Evolutionary conservation across 2,888 invertebrate species (phyloP).

Genomic region (Drosophila anceps): DNA sequence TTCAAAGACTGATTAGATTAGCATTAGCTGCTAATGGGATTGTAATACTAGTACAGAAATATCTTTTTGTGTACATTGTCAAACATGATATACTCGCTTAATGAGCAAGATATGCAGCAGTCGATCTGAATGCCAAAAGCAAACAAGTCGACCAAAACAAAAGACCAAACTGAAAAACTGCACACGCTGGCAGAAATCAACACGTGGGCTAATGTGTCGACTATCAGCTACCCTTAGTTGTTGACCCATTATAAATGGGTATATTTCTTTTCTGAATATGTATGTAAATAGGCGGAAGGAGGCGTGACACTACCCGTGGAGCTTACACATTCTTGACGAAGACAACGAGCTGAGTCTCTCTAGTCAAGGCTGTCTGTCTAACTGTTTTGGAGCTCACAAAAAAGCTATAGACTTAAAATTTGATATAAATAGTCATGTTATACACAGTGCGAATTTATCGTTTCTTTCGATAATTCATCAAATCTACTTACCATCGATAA

Average conservation of each 20-base stretch:
- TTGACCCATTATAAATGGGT: too few species aligned
- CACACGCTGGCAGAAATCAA: slow-evolving; percentile 1
- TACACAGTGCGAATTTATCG: not conserved
- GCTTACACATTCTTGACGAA: too few species aligned
- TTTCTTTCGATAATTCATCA: not conserved
- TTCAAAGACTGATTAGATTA: not conserved
- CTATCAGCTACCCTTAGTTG: not conserved
- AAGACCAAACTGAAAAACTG: slow-evolving; percentile 9
- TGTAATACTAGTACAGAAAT: not conserved
- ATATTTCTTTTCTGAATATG: too few species aligned
- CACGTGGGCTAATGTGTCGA: not conserved
- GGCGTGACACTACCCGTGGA: too few species aligned
- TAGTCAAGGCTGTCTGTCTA: too few species aligned
- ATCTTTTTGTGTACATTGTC: not conserved
- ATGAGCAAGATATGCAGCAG: not conserved
- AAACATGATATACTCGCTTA: not conserved
- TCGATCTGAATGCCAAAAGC: not conserved
- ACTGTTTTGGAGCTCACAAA: too few species aligned
- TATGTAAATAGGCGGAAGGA: too few species aligned
- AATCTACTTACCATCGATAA: not conserved
- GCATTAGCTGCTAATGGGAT: not conserved
- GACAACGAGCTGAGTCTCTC: too few species aligned
- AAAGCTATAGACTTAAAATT: not conserved
- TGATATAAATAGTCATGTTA: not conserved
- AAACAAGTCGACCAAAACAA: slow-evolving; percentile 34